A percentile compares a stretch with the other conserved stretches of the same genome.
phyloP scores from a whole-genome alignment of 2,113 vertebrate species.

The Alethe diademata region DNA sequence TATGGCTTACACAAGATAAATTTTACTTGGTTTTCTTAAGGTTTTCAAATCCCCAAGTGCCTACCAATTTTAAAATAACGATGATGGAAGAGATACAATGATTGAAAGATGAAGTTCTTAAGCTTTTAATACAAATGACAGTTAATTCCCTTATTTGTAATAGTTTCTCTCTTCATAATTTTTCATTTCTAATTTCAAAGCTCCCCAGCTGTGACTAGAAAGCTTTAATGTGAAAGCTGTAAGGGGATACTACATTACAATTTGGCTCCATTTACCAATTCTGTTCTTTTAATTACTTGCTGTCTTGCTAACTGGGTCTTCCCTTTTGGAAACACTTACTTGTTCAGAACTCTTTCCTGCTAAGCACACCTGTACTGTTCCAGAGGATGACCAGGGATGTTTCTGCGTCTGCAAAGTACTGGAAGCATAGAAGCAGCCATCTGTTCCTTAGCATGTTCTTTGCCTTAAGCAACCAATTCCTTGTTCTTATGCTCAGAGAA shows the following conservation, averaged over 20 bases:
- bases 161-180: neutral
- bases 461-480: conserved; percentile 51
- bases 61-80: neutral
- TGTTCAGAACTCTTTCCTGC: neutral
- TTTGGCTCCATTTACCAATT: neutral
- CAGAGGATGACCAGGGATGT: conserved; percentile 9
- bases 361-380: neutral
- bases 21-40: neutral
- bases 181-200: conserved; percentile 3
- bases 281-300: neutral
- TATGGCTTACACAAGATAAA: neutral
- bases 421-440: conserved; percentile 19
- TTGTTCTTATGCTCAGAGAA: conserved; percentile 14
- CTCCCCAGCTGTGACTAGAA: neutral
- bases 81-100: neutral
- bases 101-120: neutral
- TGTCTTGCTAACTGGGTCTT: neutral
- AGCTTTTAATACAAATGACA: neutral
- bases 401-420: neutral
- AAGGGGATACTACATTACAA: neutral
- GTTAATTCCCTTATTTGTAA: neutral
- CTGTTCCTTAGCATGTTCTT: conserved; percentile 43
- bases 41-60: neutral
- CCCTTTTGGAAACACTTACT: neutral
- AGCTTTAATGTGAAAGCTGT: neutral